Evolutionary conservation across 2,113 vertebrate genomes (phyloP), one percentile per base, ranked within the genome.

Genomic region (Podilymbus podiceps): DNA sequence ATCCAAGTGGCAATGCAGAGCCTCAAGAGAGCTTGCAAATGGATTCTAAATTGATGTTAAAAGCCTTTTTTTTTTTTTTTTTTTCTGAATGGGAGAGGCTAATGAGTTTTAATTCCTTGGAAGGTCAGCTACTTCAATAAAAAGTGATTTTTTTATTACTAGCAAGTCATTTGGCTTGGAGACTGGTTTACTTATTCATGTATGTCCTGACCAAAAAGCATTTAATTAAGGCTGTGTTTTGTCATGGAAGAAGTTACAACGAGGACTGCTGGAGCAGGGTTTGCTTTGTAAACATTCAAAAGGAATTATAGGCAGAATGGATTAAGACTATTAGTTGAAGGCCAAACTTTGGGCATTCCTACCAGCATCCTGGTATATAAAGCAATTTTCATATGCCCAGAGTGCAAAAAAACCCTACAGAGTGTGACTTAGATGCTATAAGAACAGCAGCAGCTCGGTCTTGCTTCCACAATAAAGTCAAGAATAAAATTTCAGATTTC

Each of bases 41-140:
- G 96, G 96, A 94, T 97, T 97, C 55, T 96, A 96, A 98, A 98
- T 97, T 95, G 93, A 93, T 93, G 93, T 82, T 98, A 95, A 98
- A 98, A 98, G 96, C 97, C 71, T 94, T 94, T 9, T 5, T 85
- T 91, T 55, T 68, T 90, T 11, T 30, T 38, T 38, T 38, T 38
- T 38, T 38, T 38, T 38, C 69, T 56, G 95, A 93, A 93, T 93
- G 49, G 91, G 60, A 95, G 92, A 87, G 63, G 88, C 88, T 98
- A 98, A 98, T 97, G 96, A 96, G 88, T 90, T 97, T 90, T 98
- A 98, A 98, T 98, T 98, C 97, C 92, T 96, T 96, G 60, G 93
- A 98, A 97, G 94, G 93, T 68, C 96, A 95, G 64, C 83, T 96
- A 95, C 97, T 97, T 92, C 89, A 96, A 62, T 93, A 96, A 97